phyloP scores from a whole-genome alignment of 2,888 invertebrate species.

The Polylopha cassiicola region DNA sequence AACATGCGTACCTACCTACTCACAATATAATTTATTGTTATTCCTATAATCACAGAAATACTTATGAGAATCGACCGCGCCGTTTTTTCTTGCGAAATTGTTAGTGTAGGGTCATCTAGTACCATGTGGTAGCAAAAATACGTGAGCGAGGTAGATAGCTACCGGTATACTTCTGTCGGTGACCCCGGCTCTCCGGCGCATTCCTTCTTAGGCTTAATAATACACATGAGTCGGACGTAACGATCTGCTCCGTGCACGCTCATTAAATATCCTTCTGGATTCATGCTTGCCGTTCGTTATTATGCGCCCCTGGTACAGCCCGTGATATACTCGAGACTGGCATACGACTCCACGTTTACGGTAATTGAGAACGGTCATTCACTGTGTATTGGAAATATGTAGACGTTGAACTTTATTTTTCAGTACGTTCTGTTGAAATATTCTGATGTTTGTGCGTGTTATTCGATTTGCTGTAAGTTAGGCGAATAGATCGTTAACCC shows the following conservation, averaged over 20 bases:
- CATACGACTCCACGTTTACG: constrained; percentile 21
- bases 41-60: constrained; percentile 12
- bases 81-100: constrained; percentile 38
- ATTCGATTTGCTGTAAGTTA: no score
- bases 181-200: constrained; percentile 61
- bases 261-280: constrained; percentile 61
- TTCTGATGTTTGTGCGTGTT: no score
- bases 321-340: constrained; percentile 27
- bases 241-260: constrained; percentile 58
- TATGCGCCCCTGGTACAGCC: constrained; percentile 41
- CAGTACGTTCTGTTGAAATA: no score
- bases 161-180: constrained; percentile 57
- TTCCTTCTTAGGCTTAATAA: constrained; percentile 74
- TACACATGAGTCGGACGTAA: constrained; percentile 65
- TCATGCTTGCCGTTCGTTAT: constrained; percentile 42
- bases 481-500: no score
- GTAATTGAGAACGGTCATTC: constrained; percentile 2
- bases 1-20: constrained; percentile 13
- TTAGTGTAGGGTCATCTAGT: constrained; percentile 47
- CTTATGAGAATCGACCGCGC: neutral
- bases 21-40: constrained; percentile 19
- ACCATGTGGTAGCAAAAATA: constrained; percentile 28
- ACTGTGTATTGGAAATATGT: neutral
- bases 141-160: constrained; percentile 44
- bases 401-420: no score